phyloP scores from a whole-genome alignment of 2,888 invertebrate genomes.

The Barypeithes pellucidus region DNA sequence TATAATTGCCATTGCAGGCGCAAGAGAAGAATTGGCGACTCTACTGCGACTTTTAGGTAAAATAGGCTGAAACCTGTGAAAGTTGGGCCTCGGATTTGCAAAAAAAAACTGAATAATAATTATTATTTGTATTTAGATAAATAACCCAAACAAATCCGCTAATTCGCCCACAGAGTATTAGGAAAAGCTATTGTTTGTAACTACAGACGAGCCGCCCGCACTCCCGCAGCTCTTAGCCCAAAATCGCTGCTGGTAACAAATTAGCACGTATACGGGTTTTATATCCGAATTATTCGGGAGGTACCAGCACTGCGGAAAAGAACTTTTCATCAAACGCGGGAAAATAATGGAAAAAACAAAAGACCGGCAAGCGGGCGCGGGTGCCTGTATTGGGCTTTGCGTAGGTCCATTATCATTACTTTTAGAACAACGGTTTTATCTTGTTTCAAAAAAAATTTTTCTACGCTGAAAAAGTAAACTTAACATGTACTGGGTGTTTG shows the following conservation, averaged over 20 bases:
- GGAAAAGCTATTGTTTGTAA: background rate
- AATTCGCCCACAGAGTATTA: background rate
- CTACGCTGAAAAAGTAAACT: too few species aligned
- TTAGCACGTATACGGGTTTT: conserved; percentile 41
- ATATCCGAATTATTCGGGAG: conserved; percentile 46
- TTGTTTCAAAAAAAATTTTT: background rate
- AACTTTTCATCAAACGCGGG: conserved; percentile 35
- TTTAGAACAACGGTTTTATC: background rate
- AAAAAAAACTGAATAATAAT: too few species aligned
- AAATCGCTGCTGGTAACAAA: conserved; percentile 38
- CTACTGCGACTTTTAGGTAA: too few species aligned
- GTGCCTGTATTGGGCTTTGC: conserved; percentile 31
- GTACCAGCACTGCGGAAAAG: conserved; percentile 45
- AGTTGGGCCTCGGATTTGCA: too few species aligned
- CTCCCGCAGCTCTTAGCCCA: conserved; percentile 40
- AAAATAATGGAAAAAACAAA: conserved; percentile 32
- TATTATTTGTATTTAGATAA: too few species aligned
- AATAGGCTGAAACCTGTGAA: too few species aligned
- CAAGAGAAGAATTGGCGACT: too few species aligned
- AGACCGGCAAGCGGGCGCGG: conserved; percentile 26
- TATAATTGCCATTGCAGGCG: too few species aligned
- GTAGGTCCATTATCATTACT: conserved; percentile 13
- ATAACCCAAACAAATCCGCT: too few species aligned
- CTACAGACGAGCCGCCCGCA: conserved; percentile 7
- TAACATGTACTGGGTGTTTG: too few species aligned